Base-by-base conservation (phyloP, 2,113 vertebrate species). In the Microtus richardsoni region DNA sequence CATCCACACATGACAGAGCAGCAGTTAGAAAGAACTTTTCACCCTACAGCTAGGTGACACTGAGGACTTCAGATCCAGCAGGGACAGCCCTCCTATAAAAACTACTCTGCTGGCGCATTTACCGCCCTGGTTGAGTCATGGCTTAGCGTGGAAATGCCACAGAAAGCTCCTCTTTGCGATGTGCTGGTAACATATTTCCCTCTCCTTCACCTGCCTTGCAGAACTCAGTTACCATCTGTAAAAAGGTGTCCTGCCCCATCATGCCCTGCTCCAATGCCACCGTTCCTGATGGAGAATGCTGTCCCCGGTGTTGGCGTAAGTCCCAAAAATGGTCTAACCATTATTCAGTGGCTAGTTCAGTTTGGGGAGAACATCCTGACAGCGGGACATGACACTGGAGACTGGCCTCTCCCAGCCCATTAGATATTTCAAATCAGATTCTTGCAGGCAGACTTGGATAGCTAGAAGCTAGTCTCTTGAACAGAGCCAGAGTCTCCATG, bases 241-340 rank as follows among this genome's bases (percentile, higher is more conserved):
- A 99, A 91, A 99, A 99, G 96, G 99, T 99, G 93, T 99, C 99
- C 96, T 99, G 99, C 85, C 99, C 99, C 84, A 98, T 99, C 77
- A 99, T 99, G 98, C 99, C 99, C 88, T 99, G 99, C 90, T 98
- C 99, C 88, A 99, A 99, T 7, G 99, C 99, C 97, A 99, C 99
- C 0, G 99, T 99, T 95, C 99, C 99, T 0, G 99, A 99, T 17
- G 99, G 99, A 90, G 99, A 99, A 97, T 99, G 99, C 98, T 99
- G 99, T 97, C 99, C 99, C 33, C 99, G 99, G 89, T 99, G 99
- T 93, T 99, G 99, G 97, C 98, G 99, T 99, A 99, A 99, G 99
- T 98, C 89, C 71, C 94, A 87, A 24, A 62, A 88, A 52, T 58
- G 21, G 2, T 26, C 7, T 70, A 10, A n/a, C 14, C 0, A 2